Conservation (phyloP, 2,113 vertebrate species). For the Phalacrocorax brasilianus region DNA sequence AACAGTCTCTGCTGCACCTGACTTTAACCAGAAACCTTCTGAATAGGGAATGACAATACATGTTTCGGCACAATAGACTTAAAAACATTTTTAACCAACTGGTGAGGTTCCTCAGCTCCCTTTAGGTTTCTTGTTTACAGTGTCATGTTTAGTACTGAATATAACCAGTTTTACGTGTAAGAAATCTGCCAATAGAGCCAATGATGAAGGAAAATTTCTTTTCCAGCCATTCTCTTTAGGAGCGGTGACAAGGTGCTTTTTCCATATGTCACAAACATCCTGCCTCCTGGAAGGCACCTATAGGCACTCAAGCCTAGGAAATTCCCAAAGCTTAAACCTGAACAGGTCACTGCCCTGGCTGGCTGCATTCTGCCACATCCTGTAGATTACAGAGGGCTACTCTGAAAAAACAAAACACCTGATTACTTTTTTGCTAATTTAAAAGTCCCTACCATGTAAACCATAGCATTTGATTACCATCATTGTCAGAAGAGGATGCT, state of each 20-base stretch:
- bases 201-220: neutral
- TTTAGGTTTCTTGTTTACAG: neutral
- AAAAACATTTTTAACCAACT: neutral
- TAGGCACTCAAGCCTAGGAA: neutral
- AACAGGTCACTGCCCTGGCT: neutral
- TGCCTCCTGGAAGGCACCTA: neutral
- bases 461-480: neutral
- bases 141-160: neutral
- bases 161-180: neutral
- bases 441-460: neutral
- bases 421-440: neutral
- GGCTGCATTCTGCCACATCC: neutral
- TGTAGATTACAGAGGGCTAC: neutral
- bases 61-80: neutral
- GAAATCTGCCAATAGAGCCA: neutral
- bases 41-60: neutral
- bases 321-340: neutral
- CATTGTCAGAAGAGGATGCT: neutral
- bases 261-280: neutral
- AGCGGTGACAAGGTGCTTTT: neutral
- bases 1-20: neutral
- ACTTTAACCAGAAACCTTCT: neutral
- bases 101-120: neutral
- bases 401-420: neutral
- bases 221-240: neutral